phyloP scores from a whole-genome alignment of 2,113 vertebrate genomes.

The Glareola pratincola region DNA sequence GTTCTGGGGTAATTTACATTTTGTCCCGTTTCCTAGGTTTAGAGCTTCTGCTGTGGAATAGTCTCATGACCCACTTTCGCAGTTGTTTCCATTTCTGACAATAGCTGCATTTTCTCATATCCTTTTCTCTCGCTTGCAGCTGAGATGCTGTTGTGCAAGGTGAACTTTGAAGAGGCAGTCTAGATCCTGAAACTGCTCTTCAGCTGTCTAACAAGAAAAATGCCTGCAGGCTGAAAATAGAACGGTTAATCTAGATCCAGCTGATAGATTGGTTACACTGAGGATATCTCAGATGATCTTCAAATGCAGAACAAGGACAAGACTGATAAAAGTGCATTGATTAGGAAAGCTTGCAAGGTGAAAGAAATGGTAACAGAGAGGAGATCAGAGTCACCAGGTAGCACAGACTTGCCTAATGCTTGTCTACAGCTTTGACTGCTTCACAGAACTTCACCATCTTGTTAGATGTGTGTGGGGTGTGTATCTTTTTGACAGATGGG shows the following conservation, averaged over 20 bases:
- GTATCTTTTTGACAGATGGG: neutral
- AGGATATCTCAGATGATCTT: conserved; percentile 1
- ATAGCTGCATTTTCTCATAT: neutral
- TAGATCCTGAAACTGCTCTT: conserved; percentile 10
- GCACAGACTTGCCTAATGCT: neutral
- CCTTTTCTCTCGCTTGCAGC: neutral
- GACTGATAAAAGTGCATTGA: neutral
- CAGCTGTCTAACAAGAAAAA: conserved; percentile 17
- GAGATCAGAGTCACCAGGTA: neutral
- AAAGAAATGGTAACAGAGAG: neutral
- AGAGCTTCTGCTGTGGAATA: conserved; percentile 18
- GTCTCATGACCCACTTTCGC: neutral
- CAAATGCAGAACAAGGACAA: conserved; percentile 8
- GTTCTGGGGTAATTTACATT: conserved; percentile 15
- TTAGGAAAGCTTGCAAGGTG: neutral
- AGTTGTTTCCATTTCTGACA: conserved; percentile 3
- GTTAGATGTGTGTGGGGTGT: neutral
- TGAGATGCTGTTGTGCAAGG: neutral
- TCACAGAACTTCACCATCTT: neutral
- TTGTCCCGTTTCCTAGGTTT: conserved; percentile 23
- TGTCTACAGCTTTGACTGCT: neutral
- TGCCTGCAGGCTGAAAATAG: conserved; percentile 7
- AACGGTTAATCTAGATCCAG: neutral
- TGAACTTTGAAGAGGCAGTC: conserved; percentile 18
- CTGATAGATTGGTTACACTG: neutral